These are phyloP conservation scores for Zelleria hepariella DNA, from an alignment of 2,888 invertebrate species.

Conservation along the genomic window DNA sequence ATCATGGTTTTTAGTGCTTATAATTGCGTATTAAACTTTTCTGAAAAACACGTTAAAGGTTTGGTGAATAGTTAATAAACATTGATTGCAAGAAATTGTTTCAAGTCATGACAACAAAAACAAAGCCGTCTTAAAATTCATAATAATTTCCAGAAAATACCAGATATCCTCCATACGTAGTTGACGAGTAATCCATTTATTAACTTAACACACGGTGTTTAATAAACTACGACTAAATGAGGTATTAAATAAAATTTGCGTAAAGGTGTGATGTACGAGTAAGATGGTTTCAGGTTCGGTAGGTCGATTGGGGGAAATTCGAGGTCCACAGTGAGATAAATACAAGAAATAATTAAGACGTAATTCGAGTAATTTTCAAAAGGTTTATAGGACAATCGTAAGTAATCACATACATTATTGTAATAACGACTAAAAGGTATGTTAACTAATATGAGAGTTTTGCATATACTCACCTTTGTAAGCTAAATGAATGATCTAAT, in stretches of 20 bases:
- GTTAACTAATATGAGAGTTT: background rate
- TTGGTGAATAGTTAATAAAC: too few species aligned
- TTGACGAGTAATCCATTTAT: too few species aligned
- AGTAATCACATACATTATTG: background rate
- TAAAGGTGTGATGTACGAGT: constrained; percentile 14
- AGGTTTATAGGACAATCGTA: background rate
- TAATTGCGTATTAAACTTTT: too few species aligned
- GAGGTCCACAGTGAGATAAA: constrained; percentile 7
- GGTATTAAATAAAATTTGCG: constrained; percentile 23
- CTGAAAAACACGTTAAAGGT: too few species aligned
- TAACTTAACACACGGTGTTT: too few species aligned
- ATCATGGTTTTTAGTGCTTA: too few species aligned
- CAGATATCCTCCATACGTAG: too few species aligned
- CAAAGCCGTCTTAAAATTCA: too few species aligned
- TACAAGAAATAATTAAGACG: constrained; percentile 1
- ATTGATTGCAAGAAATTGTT: too few species aligned
- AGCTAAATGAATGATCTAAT: background rate
- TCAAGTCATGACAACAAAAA: too few species aligned
- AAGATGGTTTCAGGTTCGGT: background rate
- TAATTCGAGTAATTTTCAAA: background rate
- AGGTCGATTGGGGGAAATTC: background rate
- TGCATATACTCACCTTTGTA: background rate
- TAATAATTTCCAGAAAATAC: too few species aligned
- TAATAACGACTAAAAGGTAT: background rate
- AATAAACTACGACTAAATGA: constrained; percentile 30